phyloP scores from a whole-genome alignment of 2,888 invertebrate species.

The Ochropleura leucogaster region DNA sequence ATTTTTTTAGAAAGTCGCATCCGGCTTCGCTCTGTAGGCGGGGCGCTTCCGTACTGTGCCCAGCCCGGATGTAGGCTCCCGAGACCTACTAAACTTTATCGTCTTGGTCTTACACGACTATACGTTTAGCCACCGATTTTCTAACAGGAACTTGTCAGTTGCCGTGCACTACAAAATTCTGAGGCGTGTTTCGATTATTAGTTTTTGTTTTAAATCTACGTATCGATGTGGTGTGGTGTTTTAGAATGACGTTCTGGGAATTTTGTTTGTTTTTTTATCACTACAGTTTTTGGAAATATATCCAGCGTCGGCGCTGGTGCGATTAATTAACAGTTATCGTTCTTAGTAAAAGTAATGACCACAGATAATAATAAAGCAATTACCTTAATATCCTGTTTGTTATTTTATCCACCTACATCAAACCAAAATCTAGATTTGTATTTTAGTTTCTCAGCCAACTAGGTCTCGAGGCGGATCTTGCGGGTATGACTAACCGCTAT shows the following conservation, averaged over 20 bases:
- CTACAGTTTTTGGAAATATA: slow-evolving; percentile 20
- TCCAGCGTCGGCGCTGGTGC: not conserved
- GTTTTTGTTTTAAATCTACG: not conserved
- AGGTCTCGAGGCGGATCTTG: slow-evolving; percentile 80
- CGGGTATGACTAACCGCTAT: slow-evolving; percentile 78
- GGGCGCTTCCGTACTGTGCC: slow-evolving; percentile 82
- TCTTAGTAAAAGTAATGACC: slow-evolving; percentile 10
- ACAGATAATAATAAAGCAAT: slow-evolving; percentile 22
- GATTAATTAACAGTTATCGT: slow-evolving; percentile 12
- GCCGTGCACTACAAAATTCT: slow-evolving; percentile 37
- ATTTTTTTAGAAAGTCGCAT: slow-evolving; percentile 90
- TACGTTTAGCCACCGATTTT: slow-evolving; percentile 59
- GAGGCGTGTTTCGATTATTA: not conserved
- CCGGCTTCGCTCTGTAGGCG: slow-evolving; percentile 83
- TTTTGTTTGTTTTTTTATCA: not conserved
- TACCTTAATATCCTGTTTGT: slow-evolving; percentile 21
- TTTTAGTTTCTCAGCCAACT: slow-evolving; percentile 77
- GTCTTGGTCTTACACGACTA: slow-evolving; percentile 52
- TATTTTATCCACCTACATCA: slow-evolving; percentile 59
- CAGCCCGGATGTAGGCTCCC: slow-evolving; percentile 83
- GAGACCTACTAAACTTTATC: slow-evolving; percentile 77
- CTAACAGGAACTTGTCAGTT: slow-evolving; percentile 52
- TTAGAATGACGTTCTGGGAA: slow-evolving; percentile 4
- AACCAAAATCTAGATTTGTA: slow-evolving; percentile 71
- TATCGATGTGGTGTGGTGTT: not conserved